Evolutionary conservation across 2,888 invertebrate species (phyloP), one percentile per base, ranked within the genome.

Genomic region (Podotricha telesiphe): DNA sequence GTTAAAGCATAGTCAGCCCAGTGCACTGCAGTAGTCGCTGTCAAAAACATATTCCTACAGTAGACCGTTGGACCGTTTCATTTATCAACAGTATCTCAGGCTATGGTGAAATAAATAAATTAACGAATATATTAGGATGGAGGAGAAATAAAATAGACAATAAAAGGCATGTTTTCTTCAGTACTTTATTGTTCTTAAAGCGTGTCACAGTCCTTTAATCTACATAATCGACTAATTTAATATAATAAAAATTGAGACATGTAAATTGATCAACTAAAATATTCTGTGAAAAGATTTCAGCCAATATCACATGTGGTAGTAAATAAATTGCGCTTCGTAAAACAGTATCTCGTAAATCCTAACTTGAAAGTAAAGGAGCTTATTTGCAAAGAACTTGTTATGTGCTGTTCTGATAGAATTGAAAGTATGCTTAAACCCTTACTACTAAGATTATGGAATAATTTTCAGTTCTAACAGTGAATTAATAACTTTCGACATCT

Each of bases 311-410:
- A 20, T 40, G 40, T 20, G 42, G n/a, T 17, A n/a, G 7, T 28
- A 61, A 51, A 53, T 45, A 61, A 53, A 61, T 11, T 59, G 15
- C 17, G 22, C 22, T 45, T 7, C 1, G 45, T 59, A 45, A 45
- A 59, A 59, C 45, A 59, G 45, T 37, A 55, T 55, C 45, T 59
- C 45, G 45, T 42, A 59, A 45, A 59, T 59, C 59, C 22, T 22
- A 28, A 59, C 28, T 59, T 59, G 45, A 22, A n/a, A 45, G 45
- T 59, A 59, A 59, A 58, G 15, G 42, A 45, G 45, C 59, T 59
- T 59, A 59, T 59, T 59, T 59, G 22, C 45, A 45, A 22, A n/a
- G 22, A 59, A 28, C 45, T 59, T 59, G 22, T 59, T 59, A 45
- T 17, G 51, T 63, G 20, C 19, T 50, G 40, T 28, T 50, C 22